Base-by-base conservation (phyloP, 2,797 vertebrate species). In the Tapera naevia region DNA sequence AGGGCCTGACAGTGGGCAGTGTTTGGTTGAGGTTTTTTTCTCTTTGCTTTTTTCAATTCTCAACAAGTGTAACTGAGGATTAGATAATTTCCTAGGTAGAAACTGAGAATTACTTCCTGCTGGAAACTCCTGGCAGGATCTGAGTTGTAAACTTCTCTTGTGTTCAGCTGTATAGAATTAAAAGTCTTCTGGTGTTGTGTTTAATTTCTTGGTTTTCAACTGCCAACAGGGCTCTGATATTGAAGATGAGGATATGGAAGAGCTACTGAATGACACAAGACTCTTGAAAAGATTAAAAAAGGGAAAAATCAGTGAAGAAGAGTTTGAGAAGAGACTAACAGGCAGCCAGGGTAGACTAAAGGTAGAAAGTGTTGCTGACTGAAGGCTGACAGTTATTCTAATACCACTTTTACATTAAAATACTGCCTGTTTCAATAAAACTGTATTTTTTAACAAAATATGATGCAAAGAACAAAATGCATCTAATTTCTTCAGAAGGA, bases 261-360 rank as follows among this genome's bases (percentile, higher is more conserved):
- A 99, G 94, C 94, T 99, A 53, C 94, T 99, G 56, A 98, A 96
- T 4, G 99, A 99, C 96, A 99, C 99, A 2, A 98, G 99, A 45
- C 98, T 99, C 87, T 98, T 99, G 69, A 99, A 99, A 97, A 99
- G 97, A 91, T 96, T 99, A 5, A 99, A 99, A 96, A 99, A 98
- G 90, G 98, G 99, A 9, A 98, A 98, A 95, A 99, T 99, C 57
- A 99, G 96, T 1, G 98, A 98, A 95, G 99, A 99, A 74, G 99
- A 99, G 95, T 99, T 99, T 90, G 99, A 99, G 89, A 98, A 98
- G 86, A 98, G 97, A 72, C 24, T 99, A 53, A 97, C 97, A 65
- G 73, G 91, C 14, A 73, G 76, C 9, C 58, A 84, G 56, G 93
- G 56, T 14, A 58, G 41, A 43, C 17, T 27, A 16, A 57, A 30